Conservation (phyloP, 1,140 invertebrate species). For the Drosophila teissieri region DNA sequence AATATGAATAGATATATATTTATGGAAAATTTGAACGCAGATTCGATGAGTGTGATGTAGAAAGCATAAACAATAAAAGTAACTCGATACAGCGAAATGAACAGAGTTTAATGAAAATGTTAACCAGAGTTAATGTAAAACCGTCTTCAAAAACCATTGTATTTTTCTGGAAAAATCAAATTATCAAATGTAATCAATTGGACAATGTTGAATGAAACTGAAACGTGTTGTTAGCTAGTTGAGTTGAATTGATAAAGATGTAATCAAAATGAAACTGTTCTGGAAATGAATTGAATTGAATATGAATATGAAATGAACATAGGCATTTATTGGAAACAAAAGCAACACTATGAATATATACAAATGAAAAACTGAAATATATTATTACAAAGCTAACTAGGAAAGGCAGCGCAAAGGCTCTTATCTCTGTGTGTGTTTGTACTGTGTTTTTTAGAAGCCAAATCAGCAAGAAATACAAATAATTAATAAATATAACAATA, state of each 20-base stretch:
- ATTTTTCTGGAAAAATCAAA: constrained; percentile 39
- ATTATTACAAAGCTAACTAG: constrained; percentile 68
- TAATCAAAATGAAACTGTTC: constrained; percentile 48
- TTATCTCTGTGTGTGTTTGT: constrained; percentile 62
- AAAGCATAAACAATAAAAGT: constrained; percentile 74
- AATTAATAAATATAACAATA: constrained; percentile 69
- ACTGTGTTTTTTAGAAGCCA: constrained; percentile 71
- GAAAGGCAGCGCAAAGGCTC: constrained; percentile 68
- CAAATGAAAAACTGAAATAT: constrained; percentile 43
- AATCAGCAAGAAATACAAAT: constrained; percentile 53
- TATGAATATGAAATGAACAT: constrained; percentile 22
- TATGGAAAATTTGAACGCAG: constrained; percentile 52
- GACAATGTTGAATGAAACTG: constrained; percentile 58
- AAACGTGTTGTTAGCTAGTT: constrained; percentile 67
- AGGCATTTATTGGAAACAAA: constrained; percentile 70
- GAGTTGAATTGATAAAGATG: constrained; percentile 49
- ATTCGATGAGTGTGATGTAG: constrained; percentile 52
- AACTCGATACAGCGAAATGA: constrained; percentile 80
- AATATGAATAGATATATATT: constrained; percentile 64
- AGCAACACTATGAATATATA: constrained; percentile 51
- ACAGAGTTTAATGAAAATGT: constrained; percentile 57
- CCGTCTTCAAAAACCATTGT: constrained; percentile 65
- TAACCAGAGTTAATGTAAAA: constrained; percentile 59
- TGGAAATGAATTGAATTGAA: constrained; percentile 60
- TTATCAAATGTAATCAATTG: constrained; percentile 38